These are phyloP conservation scores for Stegostoma tigrinum DNA, from an alignment of 2,113 vertebrate genomes.

Conservation along the genomic window DNA sequence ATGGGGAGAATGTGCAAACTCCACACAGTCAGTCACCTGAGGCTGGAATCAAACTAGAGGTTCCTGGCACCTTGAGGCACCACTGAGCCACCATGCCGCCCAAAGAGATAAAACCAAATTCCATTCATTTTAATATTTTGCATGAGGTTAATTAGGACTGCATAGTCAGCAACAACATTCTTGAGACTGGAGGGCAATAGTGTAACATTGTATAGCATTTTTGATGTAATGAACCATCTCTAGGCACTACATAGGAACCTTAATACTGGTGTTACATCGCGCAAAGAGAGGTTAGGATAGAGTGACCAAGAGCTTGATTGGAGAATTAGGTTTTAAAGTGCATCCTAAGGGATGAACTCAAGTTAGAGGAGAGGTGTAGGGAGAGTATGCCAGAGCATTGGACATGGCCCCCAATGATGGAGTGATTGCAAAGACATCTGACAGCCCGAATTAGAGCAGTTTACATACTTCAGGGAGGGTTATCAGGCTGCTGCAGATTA, in stretches of 20 bases:
- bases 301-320: no score
- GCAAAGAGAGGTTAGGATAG: neutral
- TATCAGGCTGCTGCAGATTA: neutral
- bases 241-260: no score
- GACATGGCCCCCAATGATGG: neutral
- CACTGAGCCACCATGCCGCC: neutral
- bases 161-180: neutral
- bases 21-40: no score
- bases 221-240: no score
- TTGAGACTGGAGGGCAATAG: neutral
- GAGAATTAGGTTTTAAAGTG: no score
- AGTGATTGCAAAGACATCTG: neutral
- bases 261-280: no score
- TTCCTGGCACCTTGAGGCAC: no score
- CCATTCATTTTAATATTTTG: neutral
- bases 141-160: neutral
- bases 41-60: no score
- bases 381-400: neutral
- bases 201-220: no score
- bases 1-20: no score
- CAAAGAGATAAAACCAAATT: neutral
- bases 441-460: neutral
- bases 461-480: neutral
- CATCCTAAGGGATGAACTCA: neutral
- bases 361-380: neutral